Evolutionary conservation across 2,113 vertebrate genomes (phyloP).

Genomic region (Pangasianodon hypophthalmus): DNA sequence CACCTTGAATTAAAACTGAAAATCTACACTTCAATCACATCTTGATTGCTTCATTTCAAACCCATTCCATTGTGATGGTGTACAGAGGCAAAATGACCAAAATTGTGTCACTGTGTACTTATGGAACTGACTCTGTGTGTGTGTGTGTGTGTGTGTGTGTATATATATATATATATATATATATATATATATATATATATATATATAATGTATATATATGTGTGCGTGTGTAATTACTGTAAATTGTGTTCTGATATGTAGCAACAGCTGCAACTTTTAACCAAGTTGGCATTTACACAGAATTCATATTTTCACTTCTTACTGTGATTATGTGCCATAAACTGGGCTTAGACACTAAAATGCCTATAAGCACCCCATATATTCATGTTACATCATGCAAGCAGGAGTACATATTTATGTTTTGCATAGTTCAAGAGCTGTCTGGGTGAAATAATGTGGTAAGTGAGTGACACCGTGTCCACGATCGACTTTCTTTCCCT

Average conservation of each 20-base stretch:
- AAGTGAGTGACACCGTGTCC: constrained; percentile 39
- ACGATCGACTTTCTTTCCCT: constrained; percentile 71
- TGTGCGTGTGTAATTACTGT: background rate
- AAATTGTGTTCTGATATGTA: background rate
- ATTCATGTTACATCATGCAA: background rate
- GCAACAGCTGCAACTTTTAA: background rate
- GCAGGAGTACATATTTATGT: background rate
- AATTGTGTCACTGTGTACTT: background rate
- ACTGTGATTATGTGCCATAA: background rate
- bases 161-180: background rate
- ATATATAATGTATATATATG: background rate
- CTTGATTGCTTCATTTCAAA: too few species aligned
- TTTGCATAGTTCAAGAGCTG: background rate
- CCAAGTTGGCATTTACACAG: background rate
- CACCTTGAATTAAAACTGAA: too few species aligned
- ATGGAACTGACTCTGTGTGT: background rate
- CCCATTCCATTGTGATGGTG: too few species aligned
- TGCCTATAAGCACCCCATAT: background rate
- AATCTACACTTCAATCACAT: too few species aligned
- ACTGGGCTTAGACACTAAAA: background rate
- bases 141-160: background rate
- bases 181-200: background rate
- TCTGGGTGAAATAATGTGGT: constrained; percentile 32
- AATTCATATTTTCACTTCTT: constrained; percentile 7
- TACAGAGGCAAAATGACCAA: too few species aligned